Evolutionary conservation across 1,140 invertebrate species (phyloP).

Genomic region (Drosophila funebris): DNA sequence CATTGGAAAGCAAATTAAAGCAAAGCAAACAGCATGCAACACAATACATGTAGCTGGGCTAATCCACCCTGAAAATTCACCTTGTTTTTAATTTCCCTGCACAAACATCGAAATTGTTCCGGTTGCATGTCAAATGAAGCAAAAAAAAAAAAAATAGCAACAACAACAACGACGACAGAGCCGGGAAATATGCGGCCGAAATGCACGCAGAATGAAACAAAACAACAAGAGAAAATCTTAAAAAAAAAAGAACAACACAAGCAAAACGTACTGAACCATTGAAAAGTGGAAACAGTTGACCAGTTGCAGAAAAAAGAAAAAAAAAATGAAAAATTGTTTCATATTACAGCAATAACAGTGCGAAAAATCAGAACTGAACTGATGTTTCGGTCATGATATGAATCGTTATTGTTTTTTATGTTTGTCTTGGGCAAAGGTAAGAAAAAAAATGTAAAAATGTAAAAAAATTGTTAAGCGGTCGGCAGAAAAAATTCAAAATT

Average conservation of each 20-base stretch:
- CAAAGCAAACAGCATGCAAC: conserved; percentile 38
- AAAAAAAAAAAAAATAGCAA: conserved; percentile 42
- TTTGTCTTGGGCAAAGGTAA: conserved; percentile 29
- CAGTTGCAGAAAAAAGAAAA: not conserved
- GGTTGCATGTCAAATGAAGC: conserved; percentile 78
- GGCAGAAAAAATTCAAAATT: conserved; percentile 42
- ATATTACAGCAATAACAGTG: conserved; percentile 75
- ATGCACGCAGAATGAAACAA: conserved; percentile 47
- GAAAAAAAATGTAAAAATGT: too few relatives aligned
- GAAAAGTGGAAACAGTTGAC: conserved; percentile 20
- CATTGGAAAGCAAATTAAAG: conserved; percentile 22
- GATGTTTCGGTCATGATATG: conserved; percentile 46
- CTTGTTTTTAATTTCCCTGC: conserved; percentile 67
- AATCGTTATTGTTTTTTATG: conserved; percentile 33
- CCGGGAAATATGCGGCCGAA: conserved; percentile 72
- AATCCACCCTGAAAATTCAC: conserved; percentile 27
- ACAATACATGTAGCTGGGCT: conserved; percentile 30
- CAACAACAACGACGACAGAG: conserved; percentile 32
- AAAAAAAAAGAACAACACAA: conserved; percentile 10
- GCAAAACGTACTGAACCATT: conserved; percentile 14
- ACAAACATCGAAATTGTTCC: conserved; percentile 67
- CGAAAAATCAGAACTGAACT: conserved; percentile 65
- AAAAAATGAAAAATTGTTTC: conserved; percentile 56
- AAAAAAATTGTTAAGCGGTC: conserved; percentile 47
- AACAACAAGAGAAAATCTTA: conserved; percentile 3